Evolutionary conservation across 2,888 invertebrate species (phyloP), one percentile per base, ranked within the genome.

Genomic region (Cosmorhoe ocellata): DNA sequence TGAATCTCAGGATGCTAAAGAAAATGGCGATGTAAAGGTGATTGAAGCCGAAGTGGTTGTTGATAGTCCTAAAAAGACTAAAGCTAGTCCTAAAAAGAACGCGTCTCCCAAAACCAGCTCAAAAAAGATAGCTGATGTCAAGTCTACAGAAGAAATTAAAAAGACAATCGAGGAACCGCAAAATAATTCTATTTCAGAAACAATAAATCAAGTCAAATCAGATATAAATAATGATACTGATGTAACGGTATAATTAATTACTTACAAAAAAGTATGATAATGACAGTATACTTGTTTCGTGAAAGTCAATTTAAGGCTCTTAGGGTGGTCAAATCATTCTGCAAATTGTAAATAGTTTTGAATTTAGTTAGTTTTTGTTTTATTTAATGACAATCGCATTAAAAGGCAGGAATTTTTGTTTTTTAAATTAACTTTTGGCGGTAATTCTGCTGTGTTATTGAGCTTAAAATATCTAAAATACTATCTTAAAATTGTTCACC

Each of bases 11-110:
- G 14, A n/a, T 30, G 10, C 28, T 27, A 18, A 43, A 43, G 42
- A 38, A 32, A 49, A 43, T 34, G 39, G 43, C 7, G 28, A 33
- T 0, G 24, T 22, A 10, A 28, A 32, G 12, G 10, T 18, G 1
- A 46, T 37, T 10, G 41, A 32, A 10, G 13, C 40, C 13, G 31
- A n/a, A 14, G 31, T 8, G 9, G 24, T 24, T 11, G 12, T 18
- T 2, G 24, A 41, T 11, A 40, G 40, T 24, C 36, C 47, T 10
- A 41, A 27, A 46, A 27, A 38, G 27, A 13, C 10, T 41, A 41
- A 41, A 41, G 13, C 22, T 24, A 46, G 51, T 41, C 51, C 46
- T 46, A 38, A 42, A 38, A 48, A 48, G 13, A 9, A 5, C 1
- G 31, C 22, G 32, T 30, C 49, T 27, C 42, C 42, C 28, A 33